These are phyloP conservation scores for Melikaiella ostensackeni DNA, from an alignment of 2,888 invertebrate species.

Conservation along the genomic window DNA sequence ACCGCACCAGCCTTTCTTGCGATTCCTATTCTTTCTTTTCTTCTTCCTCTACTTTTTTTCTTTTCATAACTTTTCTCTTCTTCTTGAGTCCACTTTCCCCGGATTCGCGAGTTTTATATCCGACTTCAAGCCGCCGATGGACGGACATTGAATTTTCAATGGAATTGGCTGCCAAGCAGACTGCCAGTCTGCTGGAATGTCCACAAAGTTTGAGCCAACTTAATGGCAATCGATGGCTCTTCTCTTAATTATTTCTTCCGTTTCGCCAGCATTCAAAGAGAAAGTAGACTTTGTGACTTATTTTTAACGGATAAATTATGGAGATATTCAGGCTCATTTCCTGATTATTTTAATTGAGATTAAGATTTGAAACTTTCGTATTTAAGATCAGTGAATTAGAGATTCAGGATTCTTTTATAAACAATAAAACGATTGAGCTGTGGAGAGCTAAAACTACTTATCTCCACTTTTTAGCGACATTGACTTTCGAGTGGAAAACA, in stretches of 20 bases:
- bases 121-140: constrained; percentile 42
- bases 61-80: constrained; percentile 34
- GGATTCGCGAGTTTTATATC: constrained; percentile 40
- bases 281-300: too few relatives aligned
- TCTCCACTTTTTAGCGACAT: too few relatives aligned
- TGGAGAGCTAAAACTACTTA: too few relatives aligned
- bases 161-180: constrained; percentile 51
- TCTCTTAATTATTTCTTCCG: neutral
- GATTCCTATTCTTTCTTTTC: neutral
- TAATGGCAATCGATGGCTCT: constrained; percentile 3
- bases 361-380: too few relatives aligned
- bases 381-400: too few relatives aligned
- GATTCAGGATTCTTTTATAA: too few relatives aligned
- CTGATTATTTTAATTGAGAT: too few relatives aligned
- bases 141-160: constrained; percentile 58
- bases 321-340: too few relatives aligned
- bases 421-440: too few relatives aligned
- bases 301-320: too few relatives aligned
- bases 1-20: constrained; percentile 22
- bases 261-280: neutral
- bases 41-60: neutral
- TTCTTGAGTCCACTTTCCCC: constrained; percentile 35
- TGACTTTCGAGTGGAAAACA: too few relatives aligned
- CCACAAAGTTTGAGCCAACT: constrained; percentile 11
- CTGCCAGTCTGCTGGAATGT: constrained; percentile 23